phyloP scores from a whole-genome alignment of 2,113 vertebrate genomes.

The Illadopsis cleaveri region DNA sequence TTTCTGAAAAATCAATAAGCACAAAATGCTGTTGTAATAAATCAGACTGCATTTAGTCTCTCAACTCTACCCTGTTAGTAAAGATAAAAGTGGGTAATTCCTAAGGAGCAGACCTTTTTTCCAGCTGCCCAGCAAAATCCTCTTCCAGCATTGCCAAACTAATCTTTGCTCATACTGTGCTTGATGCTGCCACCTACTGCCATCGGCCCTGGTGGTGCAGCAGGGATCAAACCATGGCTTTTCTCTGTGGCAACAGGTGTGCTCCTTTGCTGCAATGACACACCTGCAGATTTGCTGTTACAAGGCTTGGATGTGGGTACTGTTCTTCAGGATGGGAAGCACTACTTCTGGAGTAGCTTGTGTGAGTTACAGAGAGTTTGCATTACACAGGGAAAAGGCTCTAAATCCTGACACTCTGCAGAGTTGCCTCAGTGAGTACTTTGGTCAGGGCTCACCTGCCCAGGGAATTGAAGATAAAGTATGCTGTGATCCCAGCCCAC shows the following conservation, averaged over 20 bases:
- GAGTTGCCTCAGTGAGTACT: not conserved
- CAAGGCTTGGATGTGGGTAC: not conserved
- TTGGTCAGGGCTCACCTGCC: not conserved
- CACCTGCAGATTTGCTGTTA: not conserved
- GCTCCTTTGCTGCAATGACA: not conserved
- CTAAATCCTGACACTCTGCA: not conserved
- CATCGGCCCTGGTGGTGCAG: not conserved
- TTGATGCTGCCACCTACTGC: conserved; percentile 24
- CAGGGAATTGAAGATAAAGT: not conserved
- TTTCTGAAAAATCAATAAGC: not conserved
- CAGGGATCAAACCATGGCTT: not conserved
- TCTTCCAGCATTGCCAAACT: not conserved
- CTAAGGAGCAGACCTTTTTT: not conserved
- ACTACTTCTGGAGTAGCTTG: not conserved
- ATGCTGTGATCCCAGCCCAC: not conserved
- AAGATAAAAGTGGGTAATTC: not conserved
- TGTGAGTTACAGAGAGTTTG: not conserved
- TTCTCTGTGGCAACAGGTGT: not conserved
- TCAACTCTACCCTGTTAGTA: not conserved
- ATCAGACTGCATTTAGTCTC: not conserved
- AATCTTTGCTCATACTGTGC: not conserved
- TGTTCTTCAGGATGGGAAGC: not conserved
- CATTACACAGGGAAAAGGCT: not conserved
- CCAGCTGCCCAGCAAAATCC: not conserved
- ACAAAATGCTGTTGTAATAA: not conserved